Conservation (phyloP, 2,888 invertebrate genomes). For the Trichogramma dendrolimi region DNA sequence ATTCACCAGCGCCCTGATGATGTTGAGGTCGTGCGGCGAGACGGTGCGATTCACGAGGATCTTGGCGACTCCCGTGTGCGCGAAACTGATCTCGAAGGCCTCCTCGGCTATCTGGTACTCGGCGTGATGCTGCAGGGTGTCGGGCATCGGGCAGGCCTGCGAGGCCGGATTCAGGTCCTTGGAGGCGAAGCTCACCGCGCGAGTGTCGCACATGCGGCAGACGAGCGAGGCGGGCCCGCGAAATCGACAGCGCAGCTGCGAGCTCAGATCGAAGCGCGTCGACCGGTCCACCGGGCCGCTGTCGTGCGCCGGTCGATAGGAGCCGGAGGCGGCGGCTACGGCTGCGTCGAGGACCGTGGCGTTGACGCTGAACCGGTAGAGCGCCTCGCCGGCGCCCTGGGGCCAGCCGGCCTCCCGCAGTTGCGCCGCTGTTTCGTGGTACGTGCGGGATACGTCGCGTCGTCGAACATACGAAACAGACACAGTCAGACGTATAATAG, state of each 20-base stretch:
- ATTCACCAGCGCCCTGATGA: constrained; percentile 25
- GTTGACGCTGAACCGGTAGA: constrained; percentile 27
- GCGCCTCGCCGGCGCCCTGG: constrained; percentile 19
- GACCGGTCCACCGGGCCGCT: constrained; percentile 20
- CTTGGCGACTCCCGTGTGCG: constrained; percentile 23
- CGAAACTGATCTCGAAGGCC: constrained; percentile 25
- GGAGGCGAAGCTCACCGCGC: constrained; percentile 26
- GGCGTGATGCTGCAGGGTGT: constrained; percentile 20
- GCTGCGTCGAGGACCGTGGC: constrained; percentile 28
- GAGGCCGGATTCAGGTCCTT: constrained; percentile 17
- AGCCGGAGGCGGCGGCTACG: constrained; percentile 9
- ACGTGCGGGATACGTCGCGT: too few relatives aligned
- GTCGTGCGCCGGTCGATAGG: not conserved
- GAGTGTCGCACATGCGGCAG: constrained; percentile 24
- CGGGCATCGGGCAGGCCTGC: constrained; percentile 17
- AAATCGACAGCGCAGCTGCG: constrained; percentile 24
- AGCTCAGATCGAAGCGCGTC: constrained; percentile 27
- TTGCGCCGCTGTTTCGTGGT: constrained; percentile 20
- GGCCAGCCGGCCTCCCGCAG: constrained; percentile 22
- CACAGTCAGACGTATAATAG: too few relatives aligned
- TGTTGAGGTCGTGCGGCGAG: constrained; percentile 26
- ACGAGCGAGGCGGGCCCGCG: constrained; percentile 23
- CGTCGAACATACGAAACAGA: too few relatives aligned
- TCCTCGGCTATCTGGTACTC: constrained; percentile 29
- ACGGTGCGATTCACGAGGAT: constrained; percentile 27